Percentiles rank a stretch among this genome's conserved stretches.
phyloP scores from a whole-genome alignment of 30 jellyfish, hydroid and myxozoan genomes.

The Morbakka virulenta region DNA sequence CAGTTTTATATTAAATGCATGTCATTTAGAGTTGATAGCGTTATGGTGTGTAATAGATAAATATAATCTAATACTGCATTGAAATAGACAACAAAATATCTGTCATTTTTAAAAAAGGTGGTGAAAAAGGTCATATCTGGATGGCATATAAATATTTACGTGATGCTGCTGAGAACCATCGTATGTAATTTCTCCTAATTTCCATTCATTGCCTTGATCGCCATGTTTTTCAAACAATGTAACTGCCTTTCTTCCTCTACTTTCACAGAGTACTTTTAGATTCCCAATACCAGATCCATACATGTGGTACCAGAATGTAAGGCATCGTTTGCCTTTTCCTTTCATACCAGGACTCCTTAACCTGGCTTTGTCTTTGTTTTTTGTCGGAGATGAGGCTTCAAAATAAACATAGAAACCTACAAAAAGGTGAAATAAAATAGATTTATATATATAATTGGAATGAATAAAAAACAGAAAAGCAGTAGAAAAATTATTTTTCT shows the following conservation, averaged over 20 bases:
- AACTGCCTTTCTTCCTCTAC: conserved; percentile 1
- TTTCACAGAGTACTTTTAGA: conserved; percentile 1
- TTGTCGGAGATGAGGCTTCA: conserved; percentile 59
- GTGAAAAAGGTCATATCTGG: too few species aligned
- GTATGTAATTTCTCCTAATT: background rate
- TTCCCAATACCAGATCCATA: conserved; percentile 41
- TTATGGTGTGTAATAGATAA: too few species aligned
- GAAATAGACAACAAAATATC: too few species aligned
- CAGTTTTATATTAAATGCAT: too few species aligned
- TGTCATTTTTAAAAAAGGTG: too few species aligned
- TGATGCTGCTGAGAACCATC: background rate
- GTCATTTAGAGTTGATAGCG: too few species aligned
- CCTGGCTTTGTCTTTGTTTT: conserved; percentile 17
- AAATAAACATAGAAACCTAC: conserved; percentile 41
- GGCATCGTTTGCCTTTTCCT: conserved; percentile 32
- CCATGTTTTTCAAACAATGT: conserved; percentile 4
- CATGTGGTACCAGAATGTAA: conserved; percentile 52
- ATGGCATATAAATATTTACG: too few species aligned
- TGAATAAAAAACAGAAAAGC: background rate
- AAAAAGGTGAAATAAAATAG: background rate
- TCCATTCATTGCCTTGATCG: conserved; percentile 52
- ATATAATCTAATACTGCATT: too few species aligned
- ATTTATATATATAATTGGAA: background rate
- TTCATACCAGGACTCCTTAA: conserved; percentile 6
- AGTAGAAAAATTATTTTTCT: too few species aligned